Base-by-base conservation (phyloP, 2,797 vertebrate species). In the Ptychobarbus kaznakovi region DNA sequence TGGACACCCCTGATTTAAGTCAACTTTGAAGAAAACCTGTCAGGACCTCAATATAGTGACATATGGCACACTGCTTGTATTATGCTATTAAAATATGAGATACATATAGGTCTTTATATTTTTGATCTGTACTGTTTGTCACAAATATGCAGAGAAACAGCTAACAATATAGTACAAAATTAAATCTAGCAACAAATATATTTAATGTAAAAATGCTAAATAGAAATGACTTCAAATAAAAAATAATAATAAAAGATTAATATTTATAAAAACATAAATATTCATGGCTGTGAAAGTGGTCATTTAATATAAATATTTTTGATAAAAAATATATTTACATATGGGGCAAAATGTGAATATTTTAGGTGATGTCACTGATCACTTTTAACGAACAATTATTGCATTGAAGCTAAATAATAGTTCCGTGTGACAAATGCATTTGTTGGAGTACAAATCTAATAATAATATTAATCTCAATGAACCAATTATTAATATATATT, bases 11-110 rank as follows among this genome's bases (percentile, higher is more conserved):
- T 44, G 77, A 46, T 63, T 80, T 46, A 80, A 63, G 77, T 20
- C 77, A 66, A 66, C 65, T 80, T n/a, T 35, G n/a, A 28, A 18
- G 40, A 32, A 80, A 80, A 66, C 40, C 56, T 65, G 77, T 42
- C 18, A 63, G 61, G 40, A 44, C 22, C 53, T 58, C 38, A 61
- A 6, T 18, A 7, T 42, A 8, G 35, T 3, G 35, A 40, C 35
- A 77, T 35, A 58, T 58, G 6, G 20, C n/a, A 77, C 22, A 40
- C 22, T 58, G 20, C 22, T 42, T 38, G 22, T 22, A 77, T 77
- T 40, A 58, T 12, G 3, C 5, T 11, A 22, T 35, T 32, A 56
- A 53, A 75, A 53, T 75, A 53, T 53, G 28, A 76, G 18, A 5
- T 38, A 38, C 35, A 77, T 18, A 49, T 28, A 13, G 22, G 22